Evolutionary conservation across 2,888 invertebrate species (phyloP), one percentile per base, ranked within the genome.

Genomic region (Ornithoptera alexandrae): DNA sequence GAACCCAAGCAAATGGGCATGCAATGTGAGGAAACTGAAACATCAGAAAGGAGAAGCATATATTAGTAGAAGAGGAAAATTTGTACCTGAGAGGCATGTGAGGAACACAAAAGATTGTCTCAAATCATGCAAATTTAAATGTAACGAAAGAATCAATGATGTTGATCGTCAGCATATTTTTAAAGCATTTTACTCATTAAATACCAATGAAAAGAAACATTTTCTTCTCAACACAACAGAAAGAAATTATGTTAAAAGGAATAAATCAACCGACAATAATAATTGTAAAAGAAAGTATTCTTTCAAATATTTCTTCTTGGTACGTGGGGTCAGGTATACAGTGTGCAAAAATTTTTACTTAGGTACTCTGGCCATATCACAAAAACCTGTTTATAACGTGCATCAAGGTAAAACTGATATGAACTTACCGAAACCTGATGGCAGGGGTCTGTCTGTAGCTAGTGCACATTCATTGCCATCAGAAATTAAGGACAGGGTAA

Each of bases 301-400:
- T 0, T 92, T 88, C 62, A 91, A 88, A 77, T 92, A 92, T 79
- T 91, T 87, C 77, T 92, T 92, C 64, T 67, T 84, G 63, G 81
- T 92, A 0, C 78, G 89, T 75, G 85, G 85, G 12, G 81, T 86
- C 1, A 80, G 84, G 42, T 82, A 88, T 75, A 84, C 82, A 0
- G 92, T 92, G 0, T 92, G 92, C 74, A 92, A 92, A 75, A 87
- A 89, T 73, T 92, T 91, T 71, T 92, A 90, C 73, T 84, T 92
- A 76, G 92, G 91, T 0, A 92, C 92, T 0, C 69, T 92, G 74
- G 85, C 89, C 12, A 91, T 92, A 80, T 92, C 92, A 0, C 92
- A 92, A 69, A 90, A 90, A 71, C 92, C 90, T 2, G 86, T 92
- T 0, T 92, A 92, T 69, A 92, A 91, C 78, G 92, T 92, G 1